Evolutionary conservation across 1,140 invertebrate species (phyloP).

Genomic region (Trigoniulus corallinus): DNA sequence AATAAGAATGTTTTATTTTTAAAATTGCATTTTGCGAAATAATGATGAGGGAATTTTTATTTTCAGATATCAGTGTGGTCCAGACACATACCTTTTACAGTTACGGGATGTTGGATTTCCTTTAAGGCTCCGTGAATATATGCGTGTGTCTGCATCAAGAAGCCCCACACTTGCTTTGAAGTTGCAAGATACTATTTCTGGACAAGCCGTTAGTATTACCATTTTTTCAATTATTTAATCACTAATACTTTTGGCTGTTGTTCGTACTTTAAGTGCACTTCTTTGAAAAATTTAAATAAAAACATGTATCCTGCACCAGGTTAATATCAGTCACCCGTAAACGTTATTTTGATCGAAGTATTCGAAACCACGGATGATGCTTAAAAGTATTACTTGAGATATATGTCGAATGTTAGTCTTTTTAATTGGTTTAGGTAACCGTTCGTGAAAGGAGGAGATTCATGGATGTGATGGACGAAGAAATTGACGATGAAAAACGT

Average conservation of each 20-base stretch:
- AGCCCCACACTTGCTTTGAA: conserved; percentile 36
- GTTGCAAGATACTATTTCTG: conserved; percentile 21
- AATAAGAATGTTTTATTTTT: background rate
- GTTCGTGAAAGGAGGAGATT: conserved; percentile 77
- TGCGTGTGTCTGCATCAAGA: conserved; percentile 57
- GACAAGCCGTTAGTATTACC: conserved; percentile 15
- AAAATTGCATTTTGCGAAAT: no score
- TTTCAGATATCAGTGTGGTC: conserved; percentile 78
- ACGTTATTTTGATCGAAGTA: background rate
- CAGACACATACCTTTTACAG: conserved; percentile 87
- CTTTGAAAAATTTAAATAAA: background rate
- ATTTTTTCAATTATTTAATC: background rate
- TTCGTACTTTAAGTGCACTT: background rate
- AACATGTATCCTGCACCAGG: no score
- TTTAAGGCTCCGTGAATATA: conserved; percentile 71
- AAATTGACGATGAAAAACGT: conserved; percentile 76
- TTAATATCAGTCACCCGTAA: no score
- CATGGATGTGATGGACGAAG: conserved; percentile 89
- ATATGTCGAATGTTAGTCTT: background rate
- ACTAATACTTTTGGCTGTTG: background rate
- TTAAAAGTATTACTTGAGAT: background rate
- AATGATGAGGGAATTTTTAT: background rate
- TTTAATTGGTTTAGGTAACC: conserved; percentile 40
- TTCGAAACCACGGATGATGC: background rate
- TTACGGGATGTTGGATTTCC: conserved; percentile 83